Percentiles rank a stretch among this genome's conserved stretches.
Evolutionary conservation across 2,888 invertebrate species (phyloP).

Genomic region (Nomada fucata): DNA sequence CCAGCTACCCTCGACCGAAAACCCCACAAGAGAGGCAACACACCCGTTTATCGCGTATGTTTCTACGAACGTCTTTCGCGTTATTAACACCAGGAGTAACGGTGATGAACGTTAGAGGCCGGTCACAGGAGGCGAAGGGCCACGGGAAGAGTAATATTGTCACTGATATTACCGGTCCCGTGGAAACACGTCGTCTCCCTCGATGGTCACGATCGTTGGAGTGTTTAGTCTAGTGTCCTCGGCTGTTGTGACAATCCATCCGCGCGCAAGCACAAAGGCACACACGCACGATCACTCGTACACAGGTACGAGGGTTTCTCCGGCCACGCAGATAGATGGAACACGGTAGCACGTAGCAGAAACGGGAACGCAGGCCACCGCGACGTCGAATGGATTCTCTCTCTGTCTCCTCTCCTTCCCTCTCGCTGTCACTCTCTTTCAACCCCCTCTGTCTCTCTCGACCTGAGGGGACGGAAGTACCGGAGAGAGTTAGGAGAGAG

Average conservation of each 20-base stretch:
- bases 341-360: slow-evolving; percentile 57
- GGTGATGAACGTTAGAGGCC: slow-evolving; percentile 26
- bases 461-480: slow-evolving; percentile 48
- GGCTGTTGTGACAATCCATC: slow-evolving; percentile 81
- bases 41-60: background rate
- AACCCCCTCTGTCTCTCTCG: background rate
- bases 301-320: slow-evolving; percentile 44
- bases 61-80: slow-evolving; percentile 16
- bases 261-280: slow-evolving; percentile 73
- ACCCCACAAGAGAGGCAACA: background rate
- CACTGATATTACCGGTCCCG: slow-evolving; percentile 74
- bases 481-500: slow-evolving; percentile 66
- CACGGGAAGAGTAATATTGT: slow-evolving; percentile 60
- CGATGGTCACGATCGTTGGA: slow-evolving; percentile 79
- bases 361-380: slow-evolving; percentile 51
- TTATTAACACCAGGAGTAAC: slow-evolving; percentile 6
- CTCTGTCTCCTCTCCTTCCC: background rate
- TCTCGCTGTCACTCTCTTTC: background rate
- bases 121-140: slow-evolving; percentile 1
- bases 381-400: slow-evolving; percentile 57
- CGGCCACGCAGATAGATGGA: slow-evolving; percentile 54
- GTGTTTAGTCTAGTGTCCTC: slow-evolving; percentile 81
- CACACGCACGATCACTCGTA: slow-evolving; percentile 38
- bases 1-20: background rate
- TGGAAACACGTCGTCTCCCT: slow-evolving; percentile 73